Percentiles rank a stretch among this genome's conserved stretches.
Conservation (phyloP, 2,113 vertebrate species). For the Myotis yumanensis region DNA sequence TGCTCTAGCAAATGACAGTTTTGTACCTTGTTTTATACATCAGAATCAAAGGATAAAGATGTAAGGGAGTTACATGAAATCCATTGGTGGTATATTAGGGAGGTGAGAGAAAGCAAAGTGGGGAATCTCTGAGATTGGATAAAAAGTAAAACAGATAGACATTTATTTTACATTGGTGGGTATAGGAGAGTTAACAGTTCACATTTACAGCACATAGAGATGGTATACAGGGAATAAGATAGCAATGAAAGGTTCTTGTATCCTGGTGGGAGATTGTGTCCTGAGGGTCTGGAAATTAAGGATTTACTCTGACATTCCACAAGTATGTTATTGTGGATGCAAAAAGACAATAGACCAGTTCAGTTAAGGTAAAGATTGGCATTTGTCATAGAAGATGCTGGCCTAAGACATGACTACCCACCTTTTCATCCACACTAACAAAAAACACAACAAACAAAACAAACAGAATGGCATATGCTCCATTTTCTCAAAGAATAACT, state of each 20-base stretch:
- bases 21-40: not conserved
- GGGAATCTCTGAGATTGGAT: not conserved
- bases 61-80: not conserved
- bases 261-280: not conserved
- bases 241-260: not conserved
- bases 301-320: not conserved
- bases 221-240: not conserved
- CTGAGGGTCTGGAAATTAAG: not conserved
- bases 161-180: not conserved
- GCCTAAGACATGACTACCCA: not conserved
- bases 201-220: not conserved
- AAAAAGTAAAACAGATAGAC: not conserved
- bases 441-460: not conserved
- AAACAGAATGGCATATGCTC: not conserved
- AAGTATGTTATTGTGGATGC: not conserved
- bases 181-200: not conserved
- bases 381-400: not conserved
- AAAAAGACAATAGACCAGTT: not conserved
- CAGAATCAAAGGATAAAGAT: not conserved
- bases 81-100: not conserved
- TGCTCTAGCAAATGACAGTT: not conserved
- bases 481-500: not conserved
- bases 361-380: not conserved
- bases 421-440: not conserved
- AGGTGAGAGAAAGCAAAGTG: not conserved